Evolutionary conservation across 2,797 vertebrate genomes (phyloP).

Genomic region (Cryptoprocta ferox): DNA sequence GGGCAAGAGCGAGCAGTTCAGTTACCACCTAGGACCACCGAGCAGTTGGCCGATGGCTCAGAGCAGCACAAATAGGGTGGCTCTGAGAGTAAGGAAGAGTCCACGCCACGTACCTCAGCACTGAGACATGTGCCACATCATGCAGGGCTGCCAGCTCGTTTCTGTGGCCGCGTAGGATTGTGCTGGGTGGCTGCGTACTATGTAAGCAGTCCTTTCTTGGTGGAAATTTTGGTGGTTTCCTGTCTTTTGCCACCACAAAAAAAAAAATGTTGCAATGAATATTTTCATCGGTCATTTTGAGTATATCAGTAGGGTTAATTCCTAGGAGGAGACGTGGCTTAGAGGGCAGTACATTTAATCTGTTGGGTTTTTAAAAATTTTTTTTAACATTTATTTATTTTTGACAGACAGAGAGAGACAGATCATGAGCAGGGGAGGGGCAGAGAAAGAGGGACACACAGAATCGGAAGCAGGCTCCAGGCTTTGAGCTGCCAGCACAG

Average conservation of each 20-base stretch:
- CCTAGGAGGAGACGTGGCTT: conserved; percentile 31
- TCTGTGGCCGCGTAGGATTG: neutral
- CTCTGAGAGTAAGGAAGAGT: neutral
- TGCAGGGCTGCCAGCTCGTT: neutral
- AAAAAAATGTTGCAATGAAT: neutral
- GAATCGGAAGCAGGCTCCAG: too few relatives aligned
- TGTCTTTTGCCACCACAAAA: neutral
- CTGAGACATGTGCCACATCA: neutral
- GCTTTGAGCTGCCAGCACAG: too few relatives aligned
- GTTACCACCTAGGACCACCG: neutral
- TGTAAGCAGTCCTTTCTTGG: neutral
- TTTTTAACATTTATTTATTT: too few relatives aligned
- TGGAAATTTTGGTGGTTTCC: neutral
- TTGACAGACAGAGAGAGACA: too few relatives aligned
- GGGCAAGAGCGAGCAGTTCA: neutral
- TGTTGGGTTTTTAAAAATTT: too few relatives aligned
- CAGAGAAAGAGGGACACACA: too few relatives aligned
- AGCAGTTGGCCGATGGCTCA: neutral
- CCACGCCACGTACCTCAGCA: neutral
- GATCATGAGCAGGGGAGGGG: too few relatives aligned
- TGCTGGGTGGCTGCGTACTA: neutral
- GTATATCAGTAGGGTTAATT: conserved; percentile 31
- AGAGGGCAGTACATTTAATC: conserved; percentile 18
- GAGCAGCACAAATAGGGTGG: neutral
- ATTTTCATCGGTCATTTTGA: conserved; percentile 9